Base-by-base conservation (phyloP, 2,888 invertebrate species). In the Pheosia gnoma region DNA sequence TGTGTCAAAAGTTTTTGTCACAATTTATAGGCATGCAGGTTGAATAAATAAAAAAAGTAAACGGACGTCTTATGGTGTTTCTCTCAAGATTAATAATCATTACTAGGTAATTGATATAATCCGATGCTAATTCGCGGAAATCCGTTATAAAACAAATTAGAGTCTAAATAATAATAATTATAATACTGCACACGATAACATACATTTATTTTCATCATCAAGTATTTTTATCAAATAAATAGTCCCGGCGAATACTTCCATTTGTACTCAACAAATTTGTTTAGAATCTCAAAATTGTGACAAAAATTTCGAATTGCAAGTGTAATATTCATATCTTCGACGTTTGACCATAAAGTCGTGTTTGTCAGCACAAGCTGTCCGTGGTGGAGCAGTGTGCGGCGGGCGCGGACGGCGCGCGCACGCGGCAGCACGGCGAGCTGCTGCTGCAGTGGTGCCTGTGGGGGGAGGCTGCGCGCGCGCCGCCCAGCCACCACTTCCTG, bases 401-500 rank as follows among this genome's bases (percentile, higher is more conserved):
- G 59, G 86, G 83, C 59, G 74, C 78, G 25, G 93, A 94, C 41
- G 80, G 82, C 54, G 69, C 69, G 65, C 86, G 88, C 67, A 84
- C 94, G 58, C 91, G 96, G 68, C 89, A 92, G 72, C 90, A 95
- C 59, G 91, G 94, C 49, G 94, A 94, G 62, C 72, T 97, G 64
- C 93, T 94, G n/a, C 83, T 97, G 72, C 95, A 96, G 83, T 97
- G 97, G 92, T 96, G 96, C 78, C 95, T 95, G 57, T 95, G 95
- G 76, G 95, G 95, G 56, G 95, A 95, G 63, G 88, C 90, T 59
- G 91, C 95, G 1, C 90, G 94, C 9, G 83, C 89, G 13, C 94
- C 96, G 5, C 95, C 95, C 51, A 95, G 95, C 5, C 83, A 92
- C 39, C 89, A 88, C 65, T 94, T 95, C 74, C 91, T 97, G 68